These are phyloP conservation scores for Oppia nitens DNA, from an alignment of 1,140 invertebrate species.

Conservation along the genomic window DNA sequence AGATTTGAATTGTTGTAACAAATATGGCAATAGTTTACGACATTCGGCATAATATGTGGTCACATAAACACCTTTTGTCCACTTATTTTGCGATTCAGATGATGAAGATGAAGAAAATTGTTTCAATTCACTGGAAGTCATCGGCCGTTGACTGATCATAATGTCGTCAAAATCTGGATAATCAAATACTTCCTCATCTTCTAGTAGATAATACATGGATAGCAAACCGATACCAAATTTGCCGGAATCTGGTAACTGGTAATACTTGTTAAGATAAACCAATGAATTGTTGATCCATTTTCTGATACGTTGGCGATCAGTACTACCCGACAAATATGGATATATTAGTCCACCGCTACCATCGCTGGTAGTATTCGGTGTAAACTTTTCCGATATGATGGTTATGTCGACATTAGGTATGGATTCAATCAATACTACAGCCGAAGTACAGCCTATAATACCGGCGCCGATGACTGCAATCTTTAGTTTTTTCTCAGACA, in stretches of 20 bases:
- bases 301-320: slow-evolving; percentile 25
- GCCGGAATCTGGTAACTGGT: neutral
- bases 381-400: slow-evolving; percentile 43
- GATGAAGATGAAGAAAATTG: neutral
- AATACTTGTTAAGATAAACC: neutral
- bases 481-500: no score
- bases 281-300: neutral
- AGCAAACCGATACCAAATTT: neutral
- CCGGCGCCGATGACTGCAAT: slow-evolving; percentile 46
- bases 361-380: slow-evolving; percentile 56
- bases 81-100: neutral
- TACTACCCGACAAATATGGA: slow-evolving; percentile 46
- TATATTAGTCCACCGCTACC: slow-evolving; percentile 55
- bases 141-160: neutral
- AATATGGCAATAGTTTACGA: neutral
- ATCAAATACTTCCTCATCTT: neutral
- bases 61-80: neutral
- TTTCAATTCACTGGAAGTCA: neutral
- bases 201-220: neutral
- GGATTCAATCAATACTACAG: slow-evolving; percentile 35
- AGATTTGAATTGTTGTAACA: neutral
- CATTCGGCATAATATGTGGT: neutral
- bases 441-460: slow-evolving; percentile 40
- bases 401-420: slow-evolving; percentile 36
- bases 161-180: neutral